A percentile compares a stretch with the other conserved stretches of the same genome.
These are phyloP conservation scores for Parapristionchus giblindavisi DNA, from an alignment of 2,888 invertebrate genomes.

Conservation along the genomic window DNA sequence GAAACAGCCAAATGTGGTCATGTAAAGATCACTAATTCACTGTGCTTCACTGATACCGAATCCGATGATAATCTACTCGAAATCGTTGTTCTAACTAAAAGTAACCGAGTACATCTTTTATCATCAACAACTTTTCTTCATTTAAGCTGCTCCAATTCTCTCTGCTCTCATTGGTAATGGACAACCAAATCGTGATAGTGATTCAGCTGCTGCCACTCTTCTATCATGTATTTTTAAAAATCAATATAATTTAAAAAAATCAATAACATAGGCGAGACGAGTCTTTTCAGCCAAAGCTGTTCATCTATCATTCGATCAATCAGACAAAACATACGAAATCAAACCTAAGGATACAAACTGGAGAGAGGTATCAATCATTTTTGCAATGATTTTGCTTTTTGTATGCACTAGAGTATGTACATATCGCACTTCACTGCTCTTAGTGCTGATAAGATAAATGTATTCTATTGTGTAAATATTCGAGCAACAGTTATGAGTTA, in stretches of 20 bases:
- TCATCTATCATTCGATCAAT: constrained; percentile 1
- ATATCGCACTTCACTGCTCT: too few relatives aligned
- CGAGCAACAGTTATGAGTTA: too few relatives aligned
- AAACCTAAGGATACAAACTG: background rate
- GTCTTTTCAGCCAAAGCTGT: background rate
- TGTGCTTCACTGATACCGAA: too few relatives aligned
- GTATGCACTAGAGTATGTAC: too few relatives aligned
- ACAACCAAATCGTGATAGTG: constrained; percentile 1
- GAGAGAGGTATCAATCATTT: background rate
- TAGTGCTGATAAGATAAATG: too few relatives aligned
- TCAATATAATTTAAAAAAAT: too few relatives aligned
- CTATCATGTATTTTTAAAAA: too few relatives aligned
- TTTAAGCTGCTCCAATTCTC: background rate
- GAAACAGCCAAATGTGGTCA: too few relatives aligned
- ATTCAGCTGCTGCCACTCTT: background rate
- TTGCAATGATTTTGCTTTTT: background rate
- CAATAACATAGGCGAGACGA: background rate
- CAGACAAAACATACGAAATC: background rate
- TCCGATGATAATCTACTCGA: background rate
- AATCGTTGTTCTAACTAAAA: background rate
- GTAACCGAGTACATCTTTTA: background rate
- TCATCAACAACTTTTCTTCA: background rate
- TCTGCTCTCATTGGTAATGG: constrained; percentile 6
- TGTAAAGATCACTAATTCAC: too few relatives aligned
- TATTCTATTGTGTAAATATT: too few relatives aligned